Evolutionary conservation across 2,888 invertebrate genomes (phyloP), one percentile per base, ranked within the genome.

Genomic region (Suillia variegata): DNA sequence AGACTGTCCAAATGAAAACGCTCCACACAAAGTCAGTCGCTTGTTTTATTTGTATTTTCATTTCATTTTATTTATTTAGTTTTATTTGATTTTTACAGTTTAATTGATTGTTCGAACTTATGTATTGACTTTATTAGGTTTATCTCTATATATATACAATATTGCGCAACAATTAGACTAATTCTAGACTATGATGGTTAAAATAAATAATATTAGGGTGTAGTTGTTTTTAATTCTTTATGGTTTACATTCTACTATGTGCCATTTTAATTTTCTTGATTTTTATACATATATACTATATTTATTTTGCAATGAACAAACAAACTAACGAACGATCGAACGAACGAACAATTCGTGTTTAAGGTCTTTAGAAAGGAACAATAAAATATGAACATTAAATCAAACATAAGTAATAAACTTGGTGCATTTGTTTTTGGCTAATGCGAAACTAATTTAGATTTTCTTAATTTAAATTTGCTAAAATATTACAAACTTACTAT

Each of bases 121-220:
- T 55, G 58, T 54, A 61, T 62, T 57, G 56, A 58, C 54, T 61
- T 58, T 62, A 60, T 59, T 56, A 52, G 52, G 42, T 3, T 24
- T 20, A 15, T 18, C 17, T 42, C 42, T 26, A 54, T 45, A 21
- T 34, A 24, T 51, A 56, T 52, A 48, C 42, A 61, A 31, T 45
- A 47, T 61, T 54, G 34, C 17, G 21, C 10, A 38, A 51, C 21
- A 38, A 49, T 48, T 48, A 48, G 54, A 54, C 38, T 59, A 49
- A 54, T 59, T 54, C 53, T 62, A 59, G 59, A 65, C 62, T 61
- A 59, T 48, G 59, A 59, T 58, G 24, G 61, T 59, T 65, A 59
- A 58, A 61, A 65, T 65, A 61, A 62, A 65, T 62, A 52, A 65
- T 50, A 53, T 31, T 38, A 38, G n/a, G n/a, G 38, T 38, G 54